Evolutionary conservation across 2,797 vertebrate genomes (phyloP), one percentile per base, ranked within the genome.

Genomic region (Gorsachius magnificus): DNA sequence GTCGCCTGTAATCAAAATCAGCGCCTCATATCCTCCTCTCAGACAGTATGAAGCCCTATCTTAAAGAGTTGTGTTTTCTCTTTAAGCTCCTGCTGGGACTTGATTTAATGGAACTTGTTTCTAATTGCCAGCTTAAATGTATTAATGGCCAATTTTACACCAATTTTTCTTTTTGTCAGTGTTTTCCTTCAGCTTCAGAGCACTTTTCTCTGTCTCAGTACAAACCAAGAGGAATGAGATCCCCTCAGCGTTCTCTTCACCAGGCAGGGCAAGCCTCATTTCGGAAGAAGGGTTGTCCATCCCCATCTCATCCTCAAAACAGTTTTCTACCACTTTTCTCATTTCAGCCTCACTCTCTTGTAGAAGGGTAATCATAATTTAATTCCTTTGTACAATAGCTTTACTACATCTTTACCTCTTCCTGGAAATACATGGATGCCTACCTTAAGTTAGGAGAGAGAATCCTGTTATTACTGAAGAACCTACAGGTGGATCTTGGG

Each of bases 51-150:
- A 85, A 89, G 33, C 24, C 78, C 53, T 77, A 0, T 57, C 60
- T 75, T 75, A 25, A 38, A 75, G 22, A 74, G 18, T 35, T 25
- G 14, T 0, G 35, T 79, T 31, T 2, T 24, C 25, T 45, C 68
- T 94, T 82, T 64, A 87, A 77, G 57, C 18, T 84, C 64, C 56
- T 82, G 4, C 53, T 69, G 80, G 48, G 50, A 77, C 28, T 72
- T 36, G 26, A 84, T 60, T 82, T 77, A 56, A 54, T 56, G 58
- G 17, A 79, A 72, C 21, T n/a, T 76, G 13, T 72, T 90, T 76
- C 70, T 79, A 92, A 89, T 84, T 82, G 33, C 63, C 70, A 64
- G n/a, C 36, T 96, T 94, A 90, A 95, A 90, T 89, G 45, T 31
- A 94, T 76, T 84, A 89, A 76, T 56, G 66, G 9, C 25, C 1